phyloP scores from a whole-genome alignment of 2,113 vertebrate genomes.

The Mustela nigripes region DNA sequence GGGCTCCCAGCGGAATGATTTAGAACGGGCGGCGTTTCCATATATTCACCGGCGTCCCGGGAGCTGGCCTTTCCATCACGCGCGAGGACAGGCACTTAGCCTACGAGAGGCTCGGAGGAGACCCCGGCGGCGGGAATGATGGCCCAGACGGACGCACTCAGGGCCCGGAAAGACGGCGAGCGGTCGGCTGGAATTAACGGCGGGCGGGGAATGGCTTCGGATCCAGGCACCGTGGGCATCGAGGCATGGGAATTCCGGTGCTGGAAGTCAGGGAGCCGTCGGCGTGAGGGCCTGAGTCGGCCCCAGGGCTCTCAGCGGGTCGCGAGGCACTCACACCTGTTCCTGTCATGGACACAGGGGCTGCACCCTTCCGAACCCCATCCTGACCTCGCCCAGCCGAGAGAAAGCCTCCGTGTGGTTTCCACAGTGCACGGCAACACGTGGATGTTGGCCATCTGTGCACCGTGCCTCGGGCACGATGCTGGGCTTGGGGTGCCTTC shows the following conservation, averaged over 20 bases:
- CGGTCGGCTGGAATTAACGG: constrained; percentile 57
- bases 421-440: fast-evolving
- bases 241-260: constrained; percentile 42
- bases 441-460: fast-evolving
- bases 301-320: background rate
- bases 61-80: constrained; percentile 68
- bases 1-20: constrained; percentile 79
- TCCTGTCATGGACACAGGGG: fast-evolving
- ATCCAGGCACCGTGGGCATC: constrained; percentile 48
- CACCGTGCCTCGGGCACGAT: background rate
- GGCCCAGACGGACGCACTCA: constrained; percentile 60
- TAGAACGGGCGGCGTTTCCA: constrained; percentile 82
- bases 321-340: fast-evolving
- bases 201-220: constrained; percentile 65
- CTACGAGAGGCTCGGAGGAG: constrained; percentile 65
- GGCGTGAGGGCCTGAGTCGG: too few species aligned
- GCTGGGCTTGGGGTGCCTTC: background rate
- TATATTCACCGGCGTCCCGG: constrained; percentile 63
- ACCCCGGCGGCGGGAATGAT: constrained; percentile 75
- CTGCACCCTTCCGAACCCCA: too few species aligned
- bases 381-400: background rate
- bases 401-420: background rate
- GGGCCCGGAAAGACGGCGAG: constrained; percentile 30
- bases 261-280: background rate
- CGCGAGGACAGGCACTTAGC: constrained; percentile 71